Conservation (phyloP, 2,888 invertebrate species). For the Drosophila macrospina region DNA sequence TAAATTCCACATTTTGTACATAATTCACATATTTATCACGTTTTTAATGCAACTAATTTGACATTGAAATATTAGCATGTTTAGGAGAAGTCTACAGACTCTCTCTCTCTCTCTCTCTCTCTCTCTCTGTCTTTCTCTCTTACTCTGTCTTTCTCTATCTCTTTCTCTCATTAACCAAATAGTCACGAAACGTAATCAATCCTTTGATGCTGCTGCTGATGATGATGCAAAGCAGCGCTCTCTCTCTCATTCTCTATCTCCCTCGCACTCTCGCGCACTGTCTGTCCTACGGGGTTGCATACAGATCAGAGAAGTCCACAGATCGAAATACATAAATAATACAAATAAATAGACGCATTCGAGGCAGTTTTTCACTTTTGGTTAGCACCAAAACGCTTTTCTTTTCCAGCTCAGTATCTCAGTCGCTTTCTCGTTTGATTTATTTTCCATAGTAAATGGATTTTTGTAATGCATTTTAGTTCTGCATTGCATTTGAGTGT, state of each 20-base stretch:
- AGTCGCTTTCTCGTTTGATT: constrained; percentile 73
- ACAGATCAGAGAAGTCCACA: constrained; percentile 4
- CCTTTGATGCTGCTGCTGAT: constrained; percentile 53
- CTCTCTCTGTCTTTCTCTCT: not conserved
- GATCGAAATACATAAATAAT: constrained; percentile 71
- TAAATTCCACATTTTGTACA: constrained; percentile 45
- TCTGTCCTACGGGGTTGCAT: not conserved
- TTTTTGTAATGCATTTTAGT: constrained; percentile 80
- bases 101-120: constrained; percentile 1
- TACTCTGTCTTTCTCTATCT: not conserved
- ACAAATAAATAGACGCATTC: constrained; percentile 50
- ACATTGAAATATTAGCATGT: constrained; percentile 74
- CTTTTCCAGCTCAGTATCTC: constrained; percentile 25
- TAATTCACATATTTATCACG: constrained; percentile 71
- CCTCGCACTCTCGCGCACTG: not conserved
- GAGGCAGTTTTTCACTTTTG: constrained; percentile 55
- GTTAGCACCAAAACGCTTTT: constrained; percentile 36
- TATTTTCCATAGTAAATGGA: constrained; percentile 77
- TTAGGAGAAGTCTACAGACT: not conserved
- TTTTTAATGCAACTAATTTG: constrained; percentile 76
- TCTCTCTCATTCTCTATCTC: not conserved
- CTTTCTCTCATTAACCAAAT: constrained; percentile 40
- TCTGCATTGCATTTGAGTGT: constrained; percentile 57
- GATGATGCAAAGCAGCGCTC: constrained; percentile 46
- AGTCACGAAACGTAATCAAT: constrained; percentile 75